Conservation (phyloP, 2,797 vertebrate genomes). For the Xenopus petersii region DNA sequence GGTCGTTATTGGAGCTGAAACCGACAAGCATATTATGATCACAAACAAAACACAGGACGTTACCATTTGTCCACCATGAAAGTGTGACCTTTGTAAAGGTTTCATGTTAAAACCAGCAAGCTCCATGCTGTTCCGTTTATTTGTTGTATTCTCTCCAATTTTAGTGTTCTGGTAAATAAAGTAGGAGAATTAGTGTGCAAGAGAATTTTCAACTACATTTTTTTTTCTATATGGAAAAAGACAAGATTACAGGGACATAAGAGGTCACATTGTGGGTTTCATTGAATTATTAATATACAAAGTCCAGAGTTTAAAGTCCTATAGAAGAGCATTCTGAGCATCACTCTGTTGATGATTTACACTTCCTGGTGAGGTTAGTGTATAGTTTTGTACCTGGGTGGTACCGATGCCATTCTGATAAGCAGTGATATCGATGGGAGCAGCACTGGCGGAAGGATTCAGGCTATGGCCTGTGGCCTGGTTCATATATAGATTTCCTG, state of each 20-base stretch:
- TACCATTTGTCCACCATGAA: constrained; percentile 4
- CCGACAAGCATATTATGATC: neutral
- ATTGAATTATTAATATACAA: constrained; percentile 39
- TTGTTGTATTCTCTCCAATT: neutral
- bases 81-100: neutral
- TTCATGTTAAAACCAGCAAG: neutral
- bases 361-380: constrained; percentile 66
- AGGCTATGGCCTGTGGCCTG: constrained; percentile 83
- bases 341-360: constrained; percentile 76
- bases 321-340: constrained; percentile 94
- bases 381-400: constrained; percentile 81
- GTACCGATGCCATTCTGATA: constrained; percentile 77
- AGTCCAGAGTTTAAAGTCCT: constrained; percentile 64
- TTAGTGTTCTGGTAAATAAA: neutral
- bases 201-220: neutral
- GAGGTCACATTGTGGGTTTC: constrained; percentile 56
- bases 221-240: neutral
- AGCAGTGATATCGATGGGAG: constrained; percentile 69
- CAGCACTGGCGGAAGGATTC: constrained; percentile 63
- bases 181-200: neutral
- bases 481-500: constrained; percentile 75
- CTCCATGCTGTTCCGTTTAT: neutral
- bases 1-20: neutral
- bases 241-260: constrained; percentile 6
- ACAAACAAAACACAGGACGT: constrained; percentile 7